Conservation (phyloP, 2,113 vertebrate species). For the Elachura formosa region DNA sequence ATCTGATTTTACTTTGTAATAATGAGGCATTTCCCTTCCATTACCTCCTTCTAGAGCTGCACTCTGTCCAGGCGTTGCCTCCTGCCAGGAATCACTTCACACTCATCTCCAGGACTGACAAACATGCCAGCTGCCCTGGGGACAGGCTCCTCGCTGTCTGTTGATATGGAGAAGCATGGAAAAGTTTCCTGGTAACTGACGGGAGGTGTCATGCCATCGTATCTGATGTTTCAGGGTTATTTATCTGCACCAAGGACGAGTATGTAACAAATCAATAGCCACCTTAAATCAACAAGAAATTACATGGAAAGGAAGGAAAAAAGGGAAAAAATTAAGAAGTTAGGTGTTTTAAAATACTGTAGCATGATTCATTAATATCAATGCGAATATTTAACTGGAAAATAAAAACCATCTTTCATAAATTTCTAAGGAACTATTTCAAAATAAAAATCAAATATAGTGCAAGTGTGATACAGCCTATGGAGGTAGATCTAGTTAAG, state of each 20-base stretch:
- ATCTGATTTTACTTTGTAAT: neutral
- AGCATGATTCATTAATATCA: neutral
- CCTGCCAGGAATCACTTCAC: neutral
- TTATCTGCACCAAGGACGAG: neutral
- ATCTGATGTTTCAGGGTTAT: conserved; percentile 9
- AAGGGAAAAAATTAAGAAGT: neutral
- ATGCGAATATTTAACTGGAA: neutral
- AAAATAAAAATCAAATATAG: neutral
- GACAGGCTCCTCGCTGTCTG: neutral
- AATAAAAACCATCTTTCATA: neutral
- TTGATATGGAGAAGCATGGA: neutral
- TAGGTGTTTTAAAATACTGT: neutral
- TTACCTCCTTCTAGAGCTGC: neutral
- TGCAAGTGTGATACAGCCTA: neutral
- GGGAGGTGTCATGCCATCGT: neutral
- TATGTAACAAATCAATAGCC: conserved; percentile 13
- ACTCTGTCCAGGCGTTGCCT: neutral
- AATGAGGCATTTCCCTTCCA: neutral
- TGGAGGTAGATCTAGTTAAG: neutral
- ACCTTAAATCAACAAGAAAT: conserved; percentile 8
- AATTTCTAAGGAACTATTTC: neutral
- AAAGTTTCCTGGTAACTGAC: neutral
- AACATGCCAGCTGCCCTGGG: neutral
- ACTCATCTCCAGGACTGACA: neutral
- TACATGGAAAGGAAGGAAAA: neutral